These are phyloP conservation scores for Oithona nana DNA, from an alignment of 2,888 invertebrate species.

Conservation along the genomic window DNA sequence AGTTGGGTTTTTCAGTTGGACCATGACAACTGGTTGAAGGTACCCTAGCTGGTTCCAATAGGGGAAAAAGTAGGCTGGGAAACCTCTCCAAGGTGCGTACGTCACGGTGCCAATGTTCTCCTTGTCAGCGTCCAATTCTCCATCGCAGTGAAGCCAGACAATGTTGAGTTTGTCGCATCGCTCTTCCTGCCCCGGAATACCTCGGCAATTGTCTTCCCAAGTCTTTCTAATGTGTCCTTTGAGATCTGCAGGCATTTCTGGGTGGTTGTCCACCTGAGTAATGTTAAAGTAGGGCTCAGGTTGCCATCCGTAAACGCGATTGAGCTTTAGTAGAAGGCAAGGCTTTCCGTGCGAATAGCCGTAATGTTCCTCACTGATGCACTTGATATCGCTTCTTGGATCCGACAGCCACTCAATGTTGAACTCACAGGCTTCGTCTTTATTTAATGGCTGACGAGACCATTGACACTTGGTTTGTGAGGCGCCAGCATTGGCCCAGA, in stretches of 20 bases:
- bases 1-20: constrained; percentile 22
- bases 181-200: neutral
- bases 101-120: constrained; percentile 31
- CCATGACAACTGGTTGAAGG: constrained; percentile 23
- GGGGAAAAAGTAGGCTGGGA: constrained; percentile 22
- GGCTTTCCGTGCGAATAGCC: constrained; percentile 31
- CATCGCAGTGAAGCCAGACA: constrained; percentile 30
- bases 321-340: constrained; percentile 34
- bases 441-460: neutral
- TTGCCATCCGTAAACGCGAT: constrained; percentile 29
- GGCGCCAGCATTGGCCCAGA: constrained; percentile 8
- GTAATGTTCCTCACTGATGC: constrained; percentile 12
- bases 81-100: constrained; percentile 28
- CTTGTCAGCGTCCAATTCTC: constrained; percentile 29
- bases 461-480: constrained; percentile 11
- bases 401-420: constrained; percentile 14
- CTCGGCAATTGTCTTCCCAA: neutral
- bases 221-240: neutral
- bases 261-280: constrained; percentile 22
- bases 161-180: constrained; percentile 16
- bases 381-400: constrained; percentile 12
- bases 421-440: constrained; percentile 15
- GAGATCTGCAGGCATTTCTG: neutral
- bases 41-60: constrained; percentile 22
- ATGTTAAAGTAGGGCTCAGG: constrained; percentile 24